Base-by-base conservation (phyloP, 2,888 invertebrate genomes). In the Xylota sylvarum region DNA sequence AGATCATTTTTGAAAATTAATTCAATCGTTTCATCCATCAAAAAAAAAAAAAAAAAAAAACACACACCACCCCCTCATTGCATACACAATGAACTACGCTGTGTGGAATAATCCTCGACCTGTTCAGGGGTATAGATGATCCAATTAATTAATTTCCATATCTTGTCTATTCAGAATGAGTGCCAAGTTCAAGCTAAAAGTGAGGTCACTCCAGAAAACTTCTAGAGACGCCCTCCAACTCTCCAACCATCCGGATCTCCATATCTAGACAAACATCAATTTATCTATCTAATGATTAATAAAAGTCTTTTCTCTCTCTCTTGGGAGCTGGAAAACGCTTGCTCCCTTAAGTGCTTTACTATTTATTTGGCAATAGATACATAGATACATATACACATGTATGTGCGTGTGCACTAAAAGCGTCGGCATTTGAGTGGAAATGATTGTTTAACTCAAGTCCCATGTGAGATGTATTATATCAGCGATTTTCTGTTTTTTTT, bases 81-180 rank as follows among this genome's bases (percentile, higher is more conserved):
- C 37, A 73, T 73, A 48, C 60, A n/a, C 37, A 73, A 73, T 46
- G 56, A 46, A 27, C 30, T n/a, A 40, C n/a, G n/a, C 30, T 35
- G 32, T 32, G 32, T 35, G 32, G 62, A 62, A 62, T 65, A 73
- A 60, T 81, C 56, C 69, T 81, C 82, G 77, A 82, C 82, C 77
- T 78, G 82, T 82, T 72, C 40, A 19, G 27, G 23, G 23, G 2
- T 1, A 23, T 23, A 3, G 72, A 73, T 86, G 77, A 86, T 82
- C 72, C 77, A 86, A 80, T 86, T 82, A 82, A 86, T 81, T 86
- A 81, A 77, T 86, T 86, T 67, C 50, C 64, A 48, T 58, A 46
- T 50, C 78, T 9, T 30, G 6, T 30, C 6, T 27, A 7, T 23
- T 43, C 27, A 17, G 23, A 76, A 14, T 37, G 50, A 62, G 37